Evolutionary conservation across 92 coral and sea anemone genomes (phyloP).

Genomic region (Pocillopora grandis): DNA sequence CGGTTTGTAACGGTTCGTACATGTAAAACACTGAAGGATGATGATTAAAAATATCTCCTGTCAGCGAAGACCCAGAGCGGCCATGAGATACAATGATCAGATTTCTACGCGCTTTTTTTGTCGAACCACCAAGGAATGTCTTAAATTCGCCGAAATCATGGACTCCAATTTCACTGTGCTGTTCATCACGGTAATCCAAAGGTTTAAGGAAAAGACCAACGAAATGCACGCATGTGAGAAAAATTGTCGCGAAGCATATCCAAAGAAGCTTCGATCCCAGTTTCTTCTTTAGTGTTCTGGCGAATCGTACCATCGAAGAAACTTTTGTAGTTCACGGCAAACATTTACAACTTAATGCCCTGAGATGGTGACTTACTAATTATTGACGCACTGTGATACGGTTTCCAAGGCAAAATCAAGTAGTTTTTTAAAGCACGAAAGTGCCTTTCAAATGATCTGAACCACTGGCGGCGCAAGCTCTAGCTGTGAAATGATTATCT

Average conservation of each 20-base stretch:
- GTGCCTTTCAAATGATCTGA: no score
- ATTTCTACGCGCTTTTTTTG: constrained; percentile 15
- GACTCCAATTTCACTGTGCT: background rate
- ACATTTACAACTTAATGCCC: no score
- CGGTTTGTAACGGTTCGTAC: constrained; percentile 44
- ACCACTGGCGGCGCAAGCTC: no score
- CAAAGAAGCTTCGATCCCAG: background rate
- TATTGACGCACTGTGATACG: no score
- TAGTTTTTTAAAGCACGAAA: no score
- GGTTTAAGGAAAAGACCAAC: background rate
- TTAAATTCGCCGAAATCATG: background rate
- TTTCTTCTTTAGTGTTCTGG: background rate
- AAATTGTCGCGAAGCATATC: background rate
- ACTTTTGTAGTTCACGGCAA: no score
- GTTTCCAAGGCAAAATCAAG: no score
- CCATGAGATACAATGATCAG: constrained; percentile 42
- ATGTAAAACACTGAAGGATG: constrained; percentile 44
- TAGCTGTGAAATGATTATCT: no score
- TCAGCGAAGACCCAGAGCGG: constrained; percentile 43
- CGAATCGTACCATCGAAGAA: no score
- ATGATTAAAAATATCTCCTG: constrained; percentile 28
- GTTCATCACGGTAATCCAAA: background rate
- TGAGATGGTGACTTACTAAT: no score
- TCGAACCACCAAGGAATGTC: background rate
- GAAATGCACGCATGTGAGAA: background rate